Base-by-base conservation (phyloP, 2,113 vertebrate genomes). In the Mesembrinibis cayennensis region DNA sequence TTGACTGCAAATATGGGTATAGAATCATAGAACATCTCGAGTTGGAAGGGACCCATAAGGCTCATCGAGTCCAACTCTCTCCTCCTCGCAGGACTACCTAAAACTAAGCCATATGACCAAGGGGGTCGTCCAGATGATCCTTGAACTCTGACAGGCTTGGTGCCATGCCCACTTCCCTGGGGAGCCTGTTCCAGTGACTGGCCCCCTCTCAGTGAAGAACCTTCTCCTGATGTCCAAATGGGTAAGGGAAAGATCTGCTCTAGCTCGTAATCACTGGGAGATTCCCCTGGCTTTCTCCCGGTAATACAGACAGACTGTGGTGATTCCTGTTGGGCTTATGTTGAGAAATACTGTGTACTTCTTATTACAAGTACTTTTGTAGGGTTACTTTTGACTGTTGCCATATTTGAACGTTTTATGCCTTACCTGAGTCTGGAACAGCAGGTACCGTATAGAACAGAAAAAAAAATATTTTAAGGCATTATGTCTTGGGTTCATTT, bases 11-110 rank as follows among this genome's bases (percentile, higher is more conserved):
- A 38, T 70, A 42, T 2, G 2, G 19, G 2, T 38, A 10, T 44
- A n/a, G 56, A 87, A 32, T 36, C 7, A 21, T 18, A 13, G 23
- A 76, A 1, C 38, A 23, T 14, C 10, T 63, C 2, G 3, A 26
- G 22, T 55, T 86, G 76, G 47, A 66, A 86, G 34, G 29, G 14
- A 36, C 23, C 21, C 4, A 1, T 71, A 27, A 71, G 40, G 26
- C 4, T 78, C 0, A 0, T 44, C 1, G 4, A 26, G 40, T 77
- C 21, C 1, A 6, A 14, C 15, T 77, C 32, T 13, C 29, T 65
- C 29, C 6, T 58, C 14, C 18, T 83, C 0, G 0, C 53, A 56
- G 40, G 22, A 44, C 10, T 44, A 20, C 42, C 65, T 49, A 19
- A 27, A 8, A 11, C 40, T n/a, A 36, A 70, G 18, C 18, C 3